These are phyloP conservation scores for Drosophila longiperda DNA, from an alignment of 2,888 invertebrate genomes.

Conservation along the genomic window DNA sequence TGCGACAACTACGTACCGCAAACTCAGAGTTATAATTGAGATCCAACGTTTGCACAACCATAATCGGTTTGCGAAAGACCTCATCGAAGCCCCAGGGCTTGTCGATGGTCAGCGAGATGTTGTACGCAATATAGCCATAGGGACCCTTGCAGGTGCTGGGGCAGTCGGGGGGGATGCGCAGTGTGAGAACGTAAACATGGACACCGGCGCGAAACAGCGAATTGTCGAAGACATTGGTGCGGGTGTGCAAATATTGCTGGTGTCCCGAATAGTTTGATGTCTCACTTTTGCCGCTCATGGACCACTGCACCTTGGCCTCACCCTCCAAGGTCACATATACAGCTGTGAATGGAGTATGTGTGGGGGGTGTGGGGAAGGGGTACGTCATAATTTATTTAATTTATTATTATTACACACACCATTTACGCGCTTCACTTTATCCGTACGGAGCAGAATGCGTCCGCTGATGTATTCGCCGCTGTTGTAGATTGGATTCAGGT, in stretches of 20 bases:
- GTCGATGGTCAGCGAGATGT: conserved; percentile 91
- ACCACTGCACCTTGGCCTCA: conserved; percentile 83
- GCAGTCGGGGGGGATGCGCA: conserved; percentile 86
- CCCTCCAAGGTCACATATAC: conserved; percentile 82
- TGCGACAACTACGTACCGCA: conserved; percentile 85
- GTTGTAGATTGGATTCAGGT: conserved; percentile 76
- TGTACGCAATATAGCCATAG: conserved; percentile 91
- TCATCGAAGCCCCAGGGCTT: conserved; percentile 91
- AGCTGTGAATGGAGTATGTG: conserved; percentile 52
- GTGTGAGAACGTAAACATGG: conserved; percentile 91
- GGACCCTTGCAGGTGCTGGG: conserved; percentile 92
- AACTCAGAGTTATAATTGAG: conserved; percentile 90
- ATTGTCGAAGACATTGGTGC: conserved; percentile 79
- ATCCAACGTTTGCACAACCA: conserved; percentile 91
- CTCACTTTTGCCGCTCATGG: conserved; percentile 81
- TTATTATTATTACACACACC: conserved; percentile 57
- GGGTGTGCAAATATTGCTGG: conserved; percentile 81
- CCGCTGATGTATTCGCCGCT: conserved; percentile 82
- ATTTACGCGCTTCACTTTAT: conserved; percentile 81
- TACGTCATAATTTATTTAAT: too few relatives aligned
- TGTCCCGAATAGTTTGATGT: conserved; percentile 81
- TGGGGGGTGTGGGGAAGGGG: too few relatives aligned
- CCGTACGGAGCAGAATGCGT: conserved; percentile 77
- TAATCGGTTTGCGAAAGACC: conserved; percentile 86
- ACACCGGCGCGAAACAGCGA: conserved; percentile 79